Evolutionary conservation across 2,888 invertebrate genomes (phyloP), one percentile per base, ranked within the genome.

Genomic region (Hetaerina titia): DNA sequence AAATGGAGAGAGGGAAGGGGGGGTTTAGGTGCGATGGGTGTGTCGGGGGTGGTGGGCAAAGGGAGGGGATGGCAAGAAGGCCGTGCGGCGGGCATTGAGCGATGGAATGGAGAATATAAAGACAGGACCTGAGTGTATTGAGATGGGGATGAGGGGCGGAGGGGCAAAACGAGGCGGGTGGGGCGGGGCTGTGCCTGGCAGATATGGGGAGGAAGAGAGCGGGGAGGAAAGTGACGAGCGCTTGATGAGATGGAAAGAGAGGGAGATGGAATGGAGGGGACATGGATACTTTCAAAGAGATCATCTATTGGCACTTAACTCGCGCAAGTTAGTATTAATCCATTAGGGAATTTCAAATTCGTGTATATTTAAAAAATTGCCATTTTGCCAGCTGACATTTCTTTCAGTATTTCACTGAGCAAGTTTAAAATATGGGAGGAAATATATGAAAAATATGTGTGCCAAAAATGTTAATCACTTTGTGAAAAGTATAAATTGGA

Each of bases 111-210:
- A 58, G 58, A 89, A 58, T 58, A 89, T 89, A 89, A 89, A 74
- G 63, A 56, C 64, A 69, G 69, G 64, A 81, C 81, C 56, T 92
- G 92, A 92, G 92, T 92, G 92, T 92, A 92, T 92, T 92, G 92
- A 74, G 92, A 92, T 45, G 63, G 69, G 64, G 69, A 22, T 17
- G 22, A 13, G 19, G 64, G 69, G 69, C 11, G 74, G 31, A 56
- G 56, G 56, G 64, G 89, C 87, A 31, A 31, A 56, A 56, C 22
- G 89, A 89, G 89, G 57, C 13, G 63, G 31, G 15, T 31, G 19
- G 63, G 63, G 31, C 13, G 31, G 25, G 31, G 63, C 60, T 63
- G 31, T 63, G 58, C 90, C 63, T 25, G 60, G 63, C 25, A 90
- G 90, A 63, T 90, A 31, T 63, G 90, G 31, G 19, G 57, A 25